Evolutionary conservation across 2,888 invertebrate species (phyloP), one percentile per base, ranked within the genome.

Genomic region (Diabrotica balteata): DNA sequence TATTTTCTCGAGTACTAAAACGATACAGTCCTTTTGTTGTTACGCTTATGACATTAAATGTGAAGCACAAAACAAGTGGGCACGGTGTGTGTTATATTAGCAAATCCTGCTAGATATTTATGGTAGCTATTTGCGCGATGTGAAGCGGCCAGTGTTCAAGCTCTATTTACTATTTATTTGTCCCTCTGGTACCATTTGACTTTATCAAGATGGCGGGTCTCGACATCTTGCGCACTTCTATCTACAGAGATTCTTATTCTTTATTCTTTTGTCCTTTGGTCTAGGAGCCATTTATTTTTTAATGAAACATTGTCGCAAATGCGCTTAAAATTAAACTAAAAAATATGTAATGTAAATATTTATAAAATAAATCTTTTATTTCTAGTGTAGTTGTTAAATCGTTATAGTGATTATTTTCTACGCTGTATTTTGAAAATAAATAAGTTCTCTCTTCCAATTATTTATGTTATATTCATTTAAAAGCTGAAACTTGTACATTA

Each of bases 161-260:
- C 80, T 80, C 82, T 82, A 82, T 83, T 82, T 81, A 82, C 81
- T 83, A 82, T 83, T 82, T 83, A 83, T 83, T 79, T 81, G 79
- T 81, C 83, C 83, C 82, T 74, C 73, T 68, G 81, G 83, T 79
- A 79, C 79, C 80, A 77, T 82, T 81, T 78, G 79, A 81, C 80
- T 80, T 81, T 82, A 83, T 83, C 81, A 82, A 82, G 82, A 82
- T 82, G 81, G 81, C 79, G 79, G 77, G 72, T 76, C 76, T 73
- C 73, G 68, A 66, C 70, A 74, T 76, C 75, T 73, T 75, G 73
- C 70, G 65, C 69, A 67, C 45, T 7, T 57, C 66, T 73, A 70
- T 67, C 70, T 68, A 66, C 70, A 63, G 61, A 61, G 69, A 73
- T 72, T 72, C 51, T 70, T 49, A 59, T 63, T 59, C 59, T 61